A percentile compares a stretch with the other conserved stretches of the same genome.
Evolutionary conservation across 2,888 invertebrate species (phyloP).

Genomic region (Cerceris rybyensis): DNA sequence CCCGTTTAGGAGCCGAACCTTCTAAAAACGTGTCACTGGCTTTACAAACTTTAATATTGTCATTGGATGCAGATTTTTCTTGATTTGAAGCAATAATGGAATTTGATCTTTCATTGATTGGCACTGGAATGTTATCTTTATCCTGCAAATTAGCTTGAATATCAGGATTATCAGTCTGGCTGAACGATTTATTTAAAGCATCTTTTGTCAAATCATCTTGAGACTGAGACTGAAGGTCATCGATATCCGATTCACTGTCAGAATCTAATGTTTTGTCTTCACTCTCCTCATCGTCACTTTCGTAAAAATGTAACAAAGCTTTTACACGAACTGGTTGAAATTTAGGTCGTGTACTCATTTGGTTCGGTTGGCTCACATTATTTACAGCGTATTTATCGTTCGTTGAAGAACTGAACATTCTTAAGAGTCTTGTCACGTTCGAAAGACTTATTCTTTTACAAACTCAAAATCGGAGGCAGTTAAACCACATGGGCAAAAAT

Average conservation of each 20-base stretch:
- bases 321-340: conserved; percentile 74
- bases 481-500: conserved; percentile 1
- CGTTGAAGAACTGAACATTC: conserved; percentile 50
- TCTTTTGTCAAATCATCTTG: conserved; percentile 32
- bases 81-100: neutral
- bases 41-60: no score
- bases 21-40: no score
- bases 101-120: neutral
- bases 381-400: conserved; percentile 34
- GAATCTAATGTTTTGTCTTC: conserved; percentile 61
- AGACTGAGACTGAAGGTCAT: conserved; percentile 57
- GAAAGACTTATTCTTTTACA: conserved; percentile 17
- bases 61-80: no score
- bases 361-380: conserved; percentile 36
- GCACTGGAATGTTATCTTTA: neutral
- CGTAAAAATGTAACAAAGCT: conserved; percentile 66
- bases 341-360: conserved; percentile 49
- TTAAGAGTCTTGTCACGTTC: conserved; percentile 1
- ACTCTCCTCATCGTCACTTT: conserved; percentile 72
- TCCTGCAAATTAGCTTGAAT: neutral
- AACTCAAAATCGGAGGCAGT: neutral
- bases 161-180: neutral
- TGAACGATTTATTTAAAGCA: conserved; percentile 4
- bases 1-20: no score
- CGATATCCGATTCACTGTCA: conserved; percentile 62